Percentiles rank a stretch among this genome's conserved stretches.
phyloP scores from a whole-genome alignment of 2,797 vertebrate genomes.

The Pangasius sanitwongsei region DNA sequence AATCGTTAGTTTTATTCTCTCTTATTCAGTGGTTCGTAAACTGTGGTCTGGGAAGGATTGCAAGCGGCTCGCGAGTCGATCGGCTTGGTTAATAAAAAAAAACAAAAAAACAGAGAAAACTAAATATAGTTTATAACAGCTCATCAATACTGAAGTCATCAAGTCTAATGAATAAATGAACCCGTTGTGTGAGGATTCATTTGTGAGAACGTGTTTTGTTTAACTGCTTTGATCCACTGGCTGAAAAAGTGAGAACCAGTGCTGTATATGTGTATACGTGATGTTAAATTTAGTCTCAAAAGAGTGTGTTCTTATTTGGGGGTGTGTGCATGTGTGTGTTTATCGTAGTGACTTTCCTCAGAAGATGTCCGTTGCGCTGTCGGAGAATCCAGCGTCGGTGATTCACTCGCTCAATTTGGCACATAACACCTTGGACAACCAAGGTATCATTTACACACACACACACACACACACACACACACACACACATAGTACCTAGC shows the following conservation, averaged over 20 bases:
- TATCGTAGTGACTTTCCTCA: constrained; percentile 86
- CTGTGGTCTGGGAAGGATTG: not conserved
- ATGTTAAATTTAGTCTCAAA: not conserved
- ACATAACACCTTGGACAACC: constrained; percentile 90
- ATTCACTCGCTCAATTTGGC: constrained; percentile 90
- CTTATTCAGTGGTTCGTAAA: not conserved
- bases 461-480: constrained; percentile 17
- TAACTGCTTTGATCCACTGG: not conserved
- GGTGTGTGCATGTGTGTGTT: constrained; percentile 17
- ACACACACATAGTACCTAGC: not conserved
- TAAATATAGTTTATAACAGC: not conserved
- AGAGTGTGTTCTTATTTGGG: not conserved
- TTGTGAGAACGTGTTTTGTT: not conserved
- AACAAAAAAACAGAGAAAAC: not conserved
- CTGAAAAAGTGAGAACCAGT: not conserved
- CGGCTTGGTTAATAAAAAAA: not conserved
- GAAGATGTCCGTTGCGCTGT: constrained; percentile 87
- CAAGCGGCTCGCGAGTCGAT: not conserved
- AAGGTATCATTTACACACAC: constrained; percentile 73
- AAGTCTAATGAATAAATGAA: not conserved
- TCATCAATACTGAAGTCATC: not conserved
- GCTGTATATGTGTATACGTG: not conserved
- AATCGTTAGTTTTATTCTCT: constrained; percentile 78
- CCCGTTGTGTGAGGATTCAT: not conserved
- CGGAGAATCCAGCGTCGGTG: constrained; percentile 86